Conservation (phyloP, 2,113 vertebrate species). For the Mobula hypostoma region DNA sequence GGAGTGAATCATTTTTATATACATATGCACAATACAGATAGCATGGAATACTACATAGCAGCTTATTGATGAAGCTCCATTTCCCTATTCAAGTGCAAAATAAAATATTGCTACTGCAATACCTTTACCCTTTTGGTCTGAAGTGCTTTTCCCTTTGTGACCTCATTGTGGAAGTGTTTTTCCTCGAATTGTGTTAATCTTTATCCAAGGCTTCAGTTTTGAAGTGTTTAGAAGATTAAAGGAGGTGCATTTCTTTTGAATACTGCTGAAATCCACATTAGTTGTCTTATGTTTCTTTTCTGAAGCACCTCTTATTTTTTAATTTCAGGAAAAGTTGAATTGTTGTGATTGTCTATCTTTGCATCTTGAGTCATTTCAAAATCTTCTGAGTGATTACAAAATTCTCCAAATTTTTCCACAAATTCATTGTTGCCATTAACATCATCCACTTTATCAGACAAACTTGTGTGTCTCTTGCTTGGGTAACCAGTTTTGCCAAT, state of each 20-base stretch:
- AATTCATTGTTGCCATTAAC: conserved; percentile 24
- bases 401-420: not conserved
- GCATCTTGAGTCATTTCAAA: not conserved
- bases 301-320: conserved; percentile 1
- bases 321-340: not conserved
- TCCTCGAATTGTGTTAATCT: not conserved
- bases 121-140: not conserved
- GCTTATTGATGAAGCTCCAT: conserved; percentile 26
- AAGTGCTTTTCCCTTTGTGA: conserved; percentile 35
- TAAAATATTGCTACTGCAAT: conserved; percentile 32
- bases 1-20: not conserved
- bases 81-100: conserved; percentile 28
- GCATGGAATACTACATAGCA: conserved; percentile 15
- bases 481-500: conserved; percentile 44
- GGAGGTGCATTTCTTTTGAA: not conserved
- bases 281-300: not conserved
- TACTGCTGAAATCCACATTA: not conserved
- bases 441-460: not conserved
- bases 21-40: not conserved
- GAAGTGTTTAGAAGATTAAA: not conserved
- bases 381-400: conserved; percentile 28
- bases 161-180: not conserved
- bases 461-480: conserved; percentile 62
- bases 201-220: conserved; percentile 13
- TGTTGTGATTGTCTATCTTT: not conserved